Base-by-base conservation (phyloP, 1,140 invertebrate species). In the Melipona quadrifasciata region DNA sequence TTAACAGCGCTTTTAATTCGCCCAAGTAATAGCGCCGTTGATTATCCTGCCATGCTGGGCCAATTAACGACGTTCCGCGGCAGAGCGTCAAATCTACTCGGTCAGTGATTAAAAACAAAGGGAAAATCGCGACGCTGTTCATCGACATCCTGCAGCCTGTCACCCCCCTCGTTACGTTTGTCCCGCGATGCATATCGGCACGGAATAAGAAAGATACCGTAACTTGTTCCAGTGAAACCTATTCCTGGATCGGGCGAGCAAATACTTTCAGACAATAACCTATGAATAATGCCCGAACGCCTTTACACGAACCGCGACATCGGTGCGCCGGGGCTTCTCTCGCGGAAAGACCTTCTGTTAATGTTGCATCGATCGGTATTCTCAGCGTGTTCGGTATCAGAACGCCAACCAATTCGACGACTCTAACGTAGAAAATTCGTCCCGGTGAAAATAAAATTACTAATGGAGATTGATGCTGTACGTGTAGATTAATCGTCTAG, bases 1-100 rank as follows among this genome's bases (percentile, higher is more conserved):
- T 89, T 81, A 87, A 89, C 80, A 85, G 61, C 70, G 83, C 80
- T 86, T 87, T 90, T 89, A 90, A 90, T 89, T 89, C 77, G 86
- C 64, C 31, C 82, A 64, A 81, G 82, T 89, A 83, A 89, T 79
- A 80, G 83, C 65, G 61, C 64, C 71, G 86, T 76, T 89, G 85
- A 90, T 83, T 87, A 90, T 82, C 79, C 57, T 73, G 77, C 55
- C 77, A 81, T 76, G 82, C 74, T 76, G 27, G 83, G 73, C 88
- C 88, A 90, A 90, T 90, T 90, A 90, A 83, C 75, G 71, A 65
- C 88, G 84, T 82, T 89, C 84, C 86, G 61, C 70, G 75, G 39
- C 27, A 76, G 73, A 77, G 76, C 85, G 75, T 88, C 78, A 72
- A 51, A 80, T 88, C 87, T 88, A 61, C 82, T 85, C 86, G 86